Base-by-base conservation (phyloP, 1,140 invertebrate genomes). In the Drosophila teissieri region DNA sequence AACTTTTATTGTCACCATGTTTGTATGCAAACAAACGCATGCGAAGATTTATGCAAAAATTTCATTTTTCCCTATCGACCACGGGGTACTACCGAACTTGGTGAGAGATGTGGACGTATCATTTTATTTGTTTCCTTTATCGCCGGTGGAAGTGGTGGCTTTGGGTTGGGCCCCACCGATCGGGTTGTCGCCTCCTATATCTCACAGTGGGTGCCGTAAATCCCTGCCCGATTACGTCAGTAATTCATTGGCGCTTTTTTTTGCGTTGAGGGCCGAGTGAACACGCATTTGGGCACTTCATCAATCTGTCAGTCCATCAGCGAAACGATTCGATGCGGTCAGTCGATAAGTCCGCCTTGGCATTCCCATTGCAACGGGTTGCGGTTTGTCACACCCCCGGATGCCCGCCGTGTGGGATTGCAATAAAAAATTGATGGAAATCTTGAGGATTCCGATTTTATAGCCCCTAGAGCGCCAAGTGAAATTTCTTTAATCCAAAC, bases 11-110 rank as follows among this genome's bases (percentile, higher is more conserved):
- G 68, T 72, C 68, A 57, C 68, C 68, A 72, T 55, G 37, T 74
- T 63, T 64, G 53, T 48, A 62, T 54, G 70, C 54, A 46, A 53
- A 62, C 51, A 48, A 31, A 46, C 69, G 39, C 52, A 46, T 51
- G 73, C 58, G 62, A 86, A 79, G 79, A 86, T 88, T 88, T 86
- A 86, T 86, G 79, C 83, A 88, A 88, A 85, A 78, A 54, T 77
- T 77, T 67, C 46, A 65, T 61, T 78, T 68, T 48, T 63, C 54
- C 44, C 55, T n/a, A 82, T 77, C 40, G 46, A 37, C 36, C 14
- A 31, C 27, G 6, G 24, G 46, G n/a, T n/a, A 55, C 78, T 70
- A 72, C 70, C 57, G 53, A 54, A 51, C 44, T 36, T 31, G 44
- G 14, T 34, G 51, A 39, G 31, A 60, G 37, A 42, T 8, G n/a